These are phyloP conservation scores for Lophius piscatorius DNA, from an alignment of 2,113 vertebrate species.

Conservation along the genomic window DNA sequence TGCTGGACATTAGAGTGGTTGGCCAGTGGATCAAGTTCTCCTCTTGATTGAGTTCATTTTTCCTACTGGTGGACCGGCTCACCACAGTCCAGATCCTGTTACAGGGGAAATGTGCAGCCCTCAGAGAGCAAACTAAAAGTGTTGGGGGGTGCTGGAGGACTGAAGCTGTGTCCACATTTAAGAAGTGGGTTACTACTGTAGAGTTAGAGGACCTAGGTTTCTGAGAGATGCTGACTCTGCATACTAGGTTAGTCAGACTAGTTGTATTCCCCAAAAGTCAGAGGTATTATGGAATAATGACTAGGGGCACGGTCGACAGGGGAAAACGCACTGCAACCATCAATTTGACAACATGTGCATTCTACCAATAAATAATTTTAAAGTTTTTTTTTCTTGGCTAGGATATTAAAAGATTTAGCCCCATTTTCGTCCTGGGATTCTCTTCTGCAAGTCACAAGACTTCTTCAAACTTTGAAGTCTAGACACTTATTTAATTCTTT, in stretches of 20 bases:
- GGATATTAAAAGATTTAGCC: too few relatives aligned
- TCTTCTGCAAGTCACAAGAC: not conserved
- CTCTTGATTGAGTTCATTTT: constrained; percentile 57
- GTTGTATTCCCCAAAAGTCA: too few relatives aligned
- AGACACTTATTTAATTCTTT: not conserved
- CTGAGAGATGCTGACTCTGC: constrained; percentile 22
- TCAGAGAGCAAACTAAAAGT: constrained; percentile 55
- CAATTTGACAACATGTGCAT: too few relatives aligned
- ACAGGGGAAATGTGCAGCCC: constrained; percentile 51
- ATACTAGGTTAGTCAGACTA: too few relatives aligned
- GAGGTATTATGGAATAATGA: too few relatives aligned
- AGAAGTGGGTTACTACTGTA: constrained; percentile 20
- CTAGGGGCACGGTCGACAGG: too few relatives aligned
- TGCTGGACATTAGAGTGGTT: constrained; percentile 43
- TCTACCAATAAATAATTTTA: too few relatives aligned
- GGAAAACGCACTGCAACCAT: too few relatives aligned
- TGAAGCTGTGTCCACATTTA: constrained; percentile 7
- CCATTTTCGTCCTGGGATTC: too few relatives aligned
- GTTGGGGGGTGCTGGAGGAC: constrained; percentile 8
- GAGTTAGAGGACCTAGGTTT: constrained; percentile 33
- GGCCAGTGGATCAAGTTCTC: constrained; percentile 68
- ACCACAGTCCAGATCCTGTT: constrained; percentile 65
- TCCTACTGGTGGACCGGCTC: constrained; percentile 40
- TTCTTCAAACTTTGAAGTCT: not conserved
- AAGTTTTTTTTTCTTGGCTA: too few relatives aligned